phyloP scores from a whole-genome alignment of 2,113 vertebrate genomes.

The Petaurus breviceps region DNA sequence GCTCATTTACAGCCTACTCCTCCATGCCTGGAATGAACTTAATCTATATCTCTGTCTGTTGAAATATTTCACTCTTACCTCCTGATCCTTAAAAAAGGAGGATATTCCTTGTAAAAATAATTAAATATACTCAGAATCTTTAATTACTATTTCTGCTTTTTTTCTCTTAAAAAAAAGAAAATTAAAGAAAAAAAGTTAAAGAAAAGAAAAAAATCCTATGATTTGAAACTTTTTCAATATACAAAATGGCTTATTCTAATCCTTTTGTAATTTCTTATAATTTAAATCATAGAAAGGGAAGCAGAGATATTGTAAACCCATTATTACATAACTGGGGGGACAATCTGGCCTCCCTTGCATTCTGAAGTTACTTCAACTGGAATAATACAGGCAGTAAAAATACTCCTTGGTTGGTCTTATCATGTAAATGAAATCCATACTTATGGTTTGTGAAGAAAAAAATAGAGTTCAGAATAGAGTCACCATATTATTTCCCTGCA shows the following conservation, averaged over 20 bases:
- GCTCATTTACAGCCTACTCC: background rate
- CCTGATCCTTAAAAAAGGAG: background rate
- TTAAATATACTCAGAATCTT: slow-evolving; percentile 12
- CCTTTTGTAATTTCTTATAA: slow-evolving; percentile 35
- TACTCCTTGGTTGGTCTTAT: background rate
- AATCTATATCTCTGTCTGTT: background rate
- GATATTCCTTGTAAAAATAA: background rate
- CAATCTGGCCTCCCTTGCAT: slow-evolving; percentile 40
- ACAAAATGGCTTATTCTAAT: slow-evolving; percentile 39
- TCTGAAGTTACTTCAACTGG: slow-evolving; percentile 51
- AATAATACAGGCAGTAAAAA: slow-evolving; percentile 37
- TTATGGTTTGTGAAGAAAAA: background rate
- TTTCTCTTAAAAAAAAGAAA: slow-evolving; percentile 51
- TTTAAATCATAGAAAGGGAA: slow-evolving; percentile 42
- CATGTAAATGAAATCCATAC: background rate
- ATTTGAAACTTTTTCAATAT: slow-evolving; percentile 51
- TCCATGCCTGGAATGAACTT: background rate
- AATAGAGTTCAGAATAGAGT: background rate
- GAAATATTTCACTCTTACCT: background rate
- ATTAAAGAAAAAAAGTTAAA: slow-evolving; percentile 14
- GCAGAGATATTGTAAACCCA: background rate
- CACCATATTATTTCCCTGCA: background rate
- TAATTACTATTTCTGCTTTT: slow-evolving; percentile 36
- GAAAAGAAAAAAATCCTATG: background rate
- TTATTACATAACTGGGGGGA: slow-evolving; percentile 47